Conservation (phyloP, 2,113 vertebrate species). For the Epinephelus moara region DNA sequence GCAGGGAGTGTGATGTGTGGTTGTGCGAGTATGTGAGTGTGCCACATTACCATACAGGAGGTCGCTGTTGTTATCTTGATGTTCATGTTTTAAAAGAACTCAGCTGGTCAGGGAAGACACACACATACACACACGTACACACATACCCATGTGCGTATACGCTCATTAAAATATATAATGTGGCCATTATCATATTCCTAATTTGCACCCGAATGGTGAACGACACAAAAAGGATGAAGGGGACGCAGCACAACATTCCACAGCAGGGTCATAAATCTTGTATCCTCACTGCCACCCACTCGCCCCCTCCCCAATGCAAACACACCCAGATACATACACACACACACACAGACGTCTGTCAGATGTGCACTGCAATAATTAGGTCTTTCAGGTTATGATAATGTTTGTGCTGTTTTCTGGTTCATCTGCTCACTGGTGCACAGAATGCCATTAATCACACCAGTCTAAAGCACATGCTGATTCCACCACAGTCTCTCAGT, state of each 20-base stretch:
- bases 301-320: neutral
- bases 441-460: constrained; percentile 78
- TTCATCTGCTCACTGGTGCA: constrained; percentile 74
- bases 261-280: constrained; percentile 76
- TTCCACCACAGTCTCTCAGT: constrained; percentile 41
- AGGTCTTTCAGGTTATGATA: constrained; percentile 82
- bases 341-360: constrained; percentile 47
- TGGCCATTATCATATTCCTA: constrained; percentile 69
- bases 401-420: constrained; percentile 78
- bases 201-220: constrained; percentile 68
- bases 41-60: constrained; percentile 12
- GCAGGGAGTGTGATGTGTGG: neutral
- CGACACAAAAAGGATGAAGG: constrained; percentile 57
- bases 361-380: constrained; percentile 74
- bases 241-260: constrained; percentile 50
- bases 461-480: constrained; percentile 70
- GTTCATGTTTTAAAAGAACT: constrained; percentile 33
- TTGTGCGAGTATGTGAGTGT: neutral
- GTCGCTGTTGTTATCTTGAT: neutral
- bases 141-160: constrained; percentile 21
- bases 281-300: constrained; percentile 26
- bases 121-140: neutral
- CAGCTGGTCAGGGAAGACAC: constrained; percentile 27
- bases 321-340: constrained; percentile 7
- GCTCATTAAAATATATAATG: constrained; percentile 67